Evolutionary conservation across 1,140 invertebrate species (phyloP), one percentile per base, ranked within the genome.

Genomic region (Araneus ventricosus): DNA sequence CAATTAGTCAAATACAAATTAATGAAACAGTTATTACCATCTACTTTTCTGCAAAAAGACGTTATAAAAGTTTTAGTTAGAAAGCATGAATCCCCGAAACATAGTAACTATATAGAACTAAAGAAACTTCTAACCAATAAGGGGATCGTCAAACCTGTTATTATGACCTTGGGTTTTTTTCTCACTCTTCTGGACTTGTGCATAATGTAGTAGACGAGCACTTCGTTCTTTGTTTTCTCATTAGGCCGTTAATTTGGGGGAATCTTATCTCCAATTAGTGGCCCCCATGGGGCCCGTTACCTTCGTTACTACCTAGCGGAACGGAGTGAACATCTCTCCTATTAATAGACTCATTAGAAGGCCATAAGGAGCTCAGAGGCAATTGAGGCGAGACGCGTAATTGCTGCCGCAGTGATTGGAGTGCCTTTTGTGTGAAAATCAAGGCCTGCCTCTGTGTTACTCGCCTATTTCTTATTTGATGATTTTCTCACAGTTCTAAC

Each of bases 271-370:
- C 59, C 59, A 63, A 63, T 63, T 63, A 63, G 59, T 24, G n/a
- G 24, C 20, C 22, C 59, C n/a, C n/a, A 24, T 63, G 17, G 59
- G 59, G 0, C 24, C 59, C 20, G 24, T 63, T 63, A 63, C 59
- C 22, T 6, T 63, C 22, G 17, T 5, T 52, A 24, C 59, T 4
- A 63, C 6, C 59, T 4, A 63, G 5, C n/a, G 17, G 22, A 63
- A 24, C 24, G n/a, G 24, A 63, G 59, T 3, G 59, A 63, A 63
- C 59, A n/a, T 2, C n/a, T 20, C 17, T 20, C 59, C 59, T 63
- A 63, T 63, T 63, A 63, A 63, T 63, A 63, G 59, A 24, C 59
- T 63, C 59, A 63, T 63, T 63, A 63, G 59, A 63, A n/a, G 24
- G n/a, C 22, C 8, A 63, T 63, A n/a, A n/a, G 59, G 59, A 63